These are phyloP conservation scores for Bombus superbus DNA, from an alignment of 1,140 invertebrate species.

Conservation along the genomic window DNA sequence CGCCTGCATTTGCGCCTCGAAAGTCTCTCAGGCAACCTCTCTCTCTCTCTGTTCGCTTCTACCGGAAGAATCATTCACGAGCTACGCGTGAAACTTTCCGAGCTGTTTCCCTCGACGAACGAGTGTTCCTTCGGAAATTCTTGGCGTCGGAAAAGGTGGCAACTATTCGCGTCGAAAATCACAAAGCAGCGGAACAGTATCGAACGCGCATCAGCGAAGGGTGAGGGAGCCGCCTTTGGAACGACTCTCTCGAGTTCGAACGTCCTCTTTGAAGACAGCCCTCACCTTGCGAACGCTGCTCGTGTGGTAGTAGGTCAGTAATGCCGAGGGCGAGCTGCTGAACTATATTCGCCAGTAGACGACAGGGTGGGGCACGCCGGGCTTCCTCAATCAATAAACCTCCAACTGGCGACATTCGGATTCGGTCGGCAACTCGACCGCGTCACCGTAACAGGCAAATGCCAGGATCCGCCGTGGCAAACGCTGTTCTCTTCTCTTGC, in stretches of 20 bases:
- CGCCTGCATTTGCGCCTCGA: background rate
- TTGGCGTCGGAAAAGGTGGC: too few relatives aligned
- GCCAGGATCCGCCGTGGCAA: background rate
- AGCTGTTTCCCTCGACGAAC: too few relatives aligned
- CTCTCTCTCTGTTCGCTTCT: too few relatives aligned
- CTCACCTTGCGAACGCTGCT: slow-evolving; percentile 52
- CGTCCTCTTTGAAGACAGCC: slow-evolving; percentile 41
- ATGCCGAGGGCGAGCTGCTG: slow-evolving; percentile 64
- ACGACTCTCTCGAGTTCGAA: background rate
- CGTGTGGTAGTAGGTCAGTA: slow-evolving; percentile 74
- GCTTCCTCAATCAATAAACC: slow-evolving; percentile 71
- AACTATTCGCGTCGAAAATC: background rate
- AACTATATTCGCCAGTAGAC: slow-evolving; percentile 55
- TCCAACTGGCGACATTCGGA: slow-evolving; percentile 60
- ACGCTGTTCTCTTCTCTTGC: background rate
- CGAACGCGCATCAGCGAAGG: background rate
- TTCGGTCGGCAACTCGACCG: slow-evolving; percentile 57
- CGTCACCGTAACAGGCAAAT: slow-evolving; percentile 37
- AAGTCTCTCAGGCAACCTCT: background rate
- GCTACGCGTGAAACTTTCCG: too few relatives aligned
- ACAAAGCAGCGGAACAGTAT: background rate
- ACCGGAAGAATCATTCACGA: too few relatives aligned
- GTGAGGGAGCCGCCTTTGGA: background rate
- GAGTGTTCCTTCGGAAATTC: background rate
- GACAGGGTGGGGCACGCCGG: slow-evolving; percentile 60